Evolutionary conservation across 2,113 vertebrate genomes (phyloP), one percentile per base, ranked within the genome.

Genomic region (Phasianus colchicus): DNA sequence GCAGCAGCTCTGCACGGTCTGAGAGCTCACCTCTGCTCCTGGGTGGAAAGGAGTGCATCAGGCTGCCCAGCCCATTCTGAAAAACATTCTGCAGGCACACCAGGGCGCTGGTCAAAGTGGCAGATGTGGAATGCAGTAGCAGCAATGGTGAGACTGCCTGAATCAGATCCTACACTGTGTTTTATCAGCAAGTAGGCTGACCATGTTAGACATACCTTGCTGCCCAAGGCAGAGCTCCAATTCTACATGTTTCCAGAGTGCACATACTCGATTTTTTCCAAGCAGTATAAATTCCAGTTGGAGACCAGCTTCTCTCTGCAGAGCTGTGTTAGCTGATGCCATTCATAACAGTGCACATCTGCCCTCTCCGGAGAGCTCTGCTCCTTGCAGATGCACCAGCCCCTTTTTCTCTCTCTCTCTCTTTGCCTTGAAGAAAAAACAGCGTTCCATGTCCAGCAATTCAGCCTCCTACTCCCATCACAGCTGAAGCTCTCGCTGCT

Each of bases 131-230:
- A 20, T 0, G 48, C 32, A 6, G 58, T 1, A 17, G 72, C 50
- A 60, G 38, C 63, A 2, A 1, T 2, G 5, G 20, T 30, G 42
- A 24, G 70, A 25, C 21, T 11, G 0, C 25, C 34, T 1, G 1
- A 10, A 10, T 14, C 24, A 8, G 71, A 15, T 25, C 25, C 67
- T 79, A 43, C 72, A 30, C 3, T 2, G 2, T 0, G 9, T 13
- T 50, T 82, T 22, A 20, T 18, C 13, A 3, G 67, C 32, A 5
- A 42, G 36, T 1, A 16, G 32, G 61, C 66, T 16, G 65, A 3
- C 25, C 12, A 10, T 8, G 4, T 32, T 4, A 14, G 22, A 1
- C 4, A 2, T 2, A 6, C 1, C 11, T 15, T 70, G 0, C 1
- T 1, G 83, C 24, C 67, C 45, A 6, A 10, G 54, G 72, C 54